Conservation (phyloP, 2,888 invertebrate genomes). For the Hylaea fasciaria region DNA sequence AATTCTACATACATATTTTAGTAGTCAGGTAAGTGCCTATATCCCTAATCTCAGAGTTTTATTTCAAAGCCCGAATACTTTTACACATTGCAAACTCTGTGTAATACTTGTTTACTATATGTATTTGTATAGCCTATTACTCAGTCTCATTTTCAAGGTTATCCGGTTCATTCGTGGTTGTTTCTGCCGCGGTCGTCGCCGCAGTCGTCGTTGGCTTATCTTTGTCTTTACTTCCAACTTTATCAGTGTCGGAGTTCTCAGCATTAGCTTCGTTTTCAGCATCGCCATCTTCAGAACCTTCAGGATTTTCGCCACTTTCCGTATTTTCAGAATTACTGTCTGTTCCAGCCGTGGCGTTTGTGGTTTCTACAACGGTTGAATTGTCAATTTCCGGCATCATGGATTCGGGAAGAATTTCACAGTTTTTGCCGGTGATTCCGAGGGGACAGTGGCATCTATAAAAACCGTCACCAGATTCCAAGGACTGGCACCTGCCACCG, state of each 20-base stretch:
- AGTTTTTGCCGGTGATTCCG: slow-evolving; percentile 90
- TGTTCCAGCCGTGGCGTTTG: not conserved
- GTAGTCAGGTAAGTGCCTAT: too few relatives aligned
- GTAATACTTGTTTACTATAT: not conserved
- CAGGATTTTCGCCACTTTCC: slow-evolving; percentile 7
- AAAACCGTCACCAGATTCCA: slow-evolving; percentile 90
- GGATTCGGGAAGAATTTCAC: slow-evolving; percentile 85
- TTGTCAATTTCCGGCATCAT: slow-evolving; percentile 57
- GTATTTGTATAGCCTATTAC: slow-evolving; percentile 35
- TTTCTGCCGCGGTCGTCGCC: slow-evolving; percentile 39
- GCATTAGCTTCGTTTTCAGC: slow-evolving; percentile 13
- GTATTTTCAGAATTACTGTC: slow-evolving; percentile 1
- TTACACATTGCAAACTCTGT: slow-evolving; percentile 8
- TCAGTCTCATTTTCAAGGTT: slow-evolving; percentile 72
- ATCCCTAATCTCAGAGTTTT: not conserved
- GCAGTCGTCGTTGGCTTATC: slow-evolving; percentile 27
- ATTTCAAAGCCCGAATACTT: slow-evolving; percentile 15
- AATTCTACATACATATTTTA: slow-evolving; percentile 6
- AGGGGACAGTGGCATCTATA: slow-evolving; percentile 91
- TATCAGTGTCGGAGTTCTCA: slow-evolving; percentile 16
- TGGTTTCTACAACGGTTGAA: slow-evolving; percentile 24
- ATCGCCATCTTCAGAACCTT: slow-evolving; percentile 29
- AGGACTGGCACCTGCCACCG: slow-evolving; percentile 91
- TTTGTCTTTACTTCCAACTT: slow-evolving; percentile 8
- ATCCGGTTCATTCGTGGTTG: slow-evolving; percentile 46